Evolutionary conservation across 1,140 invertebrate species (phyloP), one percentile per base, ranked within the genome.

Genomic region (Euura saliciscinereae): DNA sequence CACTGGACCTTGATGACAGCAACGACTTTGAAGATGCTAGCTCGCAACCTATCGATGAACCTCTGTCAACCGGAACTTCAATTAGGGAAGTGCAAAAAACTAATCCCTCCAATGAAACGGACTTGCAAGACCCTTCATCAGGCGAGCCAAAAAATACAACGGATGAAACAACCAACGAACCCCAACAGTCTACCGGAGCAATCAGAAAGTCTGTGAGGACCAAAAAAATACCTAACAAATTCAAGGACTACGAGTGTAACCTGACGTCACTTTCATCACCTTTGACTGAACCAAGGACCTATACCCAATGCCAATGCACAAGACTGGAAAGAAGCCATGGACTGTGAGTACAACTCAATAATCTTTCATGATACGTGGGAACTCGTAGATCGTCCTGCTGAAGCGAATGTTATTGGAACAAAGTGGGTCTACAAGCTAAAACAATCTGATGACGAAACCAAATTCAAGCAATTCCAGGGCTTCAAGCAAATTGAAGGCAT

Each of bases 331-430:
- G 69, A 74, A 42, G 78, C 80, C 4, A 80, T 82, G 78, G 13
- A 76, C 8, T 77, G 79, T 3, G 77, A 84, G 68, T 45, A 82
- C 10, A 68, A 77, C 3, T 76, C 77, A 28, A 80, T 84, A 69
- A 64, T 78, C 71, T 77, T 80, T 43, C 82, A 83, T 77, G 68
- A 79, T 43, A 59, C 51, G n/a, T 85, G 83, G 82, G 80, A 80
- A 42, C 8, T 84, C 65, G 77, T 80, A 10, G 28, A 28, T 28
- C 68, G 71, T 75, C 81, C 82, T n/a, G 8, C 72, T 28, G 69
- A 75, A 68, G 75, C 73, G 70, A 79, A 78, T 43, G 66, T 80
- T 75, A 79, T 86, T 43, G 68, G 82, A 73, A 83, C 79, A 67
- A 79, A 82, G 72, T 83, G 83, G 83, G 78, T 85, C 10, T 83